A percentile compares a stretch with the other conserved stretches of the same genome.
phyloP scores from a whole-genome alignment of 2,113 vertebrate species.

The Mormyrus lacerda region DNA sequence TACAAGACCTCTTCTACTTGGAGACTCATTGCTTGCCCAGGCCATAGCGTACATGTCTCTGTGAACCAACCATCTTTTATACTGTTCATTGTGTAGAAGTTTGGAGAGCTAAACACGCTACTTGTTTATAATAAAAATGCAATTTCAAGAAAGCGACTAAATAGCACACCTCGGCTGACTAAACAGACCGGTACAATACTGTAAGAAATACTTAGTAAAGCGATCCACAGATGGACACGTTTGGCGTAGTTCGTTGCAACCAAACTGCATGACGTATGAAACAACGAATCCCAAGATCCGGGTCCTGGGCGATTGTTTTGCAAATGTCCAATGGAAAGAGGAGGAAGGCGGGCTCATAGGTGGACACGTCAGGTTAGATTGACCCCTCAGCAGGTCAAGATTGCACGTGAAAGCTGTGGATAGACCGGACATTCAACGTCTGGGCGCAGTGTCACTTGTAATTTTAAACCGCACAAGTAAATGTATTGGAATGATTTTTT shows the following conservation, averaged over 20 bases:
- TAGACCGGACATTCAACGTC: neutral
- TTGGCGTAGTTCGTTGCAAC: conserved; percentile 31
- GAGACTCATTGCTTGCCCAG: conserved; percentile 86
- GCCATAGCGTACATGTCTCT: conserved; percentile 83
- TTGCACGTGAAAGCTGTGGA: conserved; percentile 16
- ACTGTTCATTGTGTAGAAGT: conserved; percentile 50
- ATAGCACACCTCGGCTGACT: neutral
- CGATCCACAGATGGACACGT: conserved; percentile 28
- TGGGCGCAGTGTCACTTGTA: neutral
- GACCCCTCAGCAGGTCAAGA: neutral
- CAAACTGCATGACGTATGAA: neutral
- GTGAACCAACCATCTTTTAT: conserved; percentile 91
- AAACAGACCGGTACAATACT: neutral
- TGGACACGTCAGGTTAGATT: neutral
- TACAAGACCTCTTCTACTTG: conserved; percentile 84
- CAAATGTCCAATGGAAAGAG: neutral
- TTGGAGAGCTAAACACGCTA: neutral
- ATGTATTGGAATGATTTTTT: neutral
- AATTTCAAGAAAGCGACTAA: neutral
- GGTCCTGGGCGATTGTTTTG: neutral
- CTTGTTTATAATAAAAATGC: neutral
- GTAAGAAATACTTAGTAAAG: neutral
- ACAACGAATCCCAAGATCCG: neutral
- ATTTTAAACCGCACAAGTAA: neutral
- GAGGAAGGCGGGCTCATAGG: neutral